phyloP scores from a whole-genome alignment of 2,888 invertebrate genomes.

The Pantelozetes paolii region DNA sequence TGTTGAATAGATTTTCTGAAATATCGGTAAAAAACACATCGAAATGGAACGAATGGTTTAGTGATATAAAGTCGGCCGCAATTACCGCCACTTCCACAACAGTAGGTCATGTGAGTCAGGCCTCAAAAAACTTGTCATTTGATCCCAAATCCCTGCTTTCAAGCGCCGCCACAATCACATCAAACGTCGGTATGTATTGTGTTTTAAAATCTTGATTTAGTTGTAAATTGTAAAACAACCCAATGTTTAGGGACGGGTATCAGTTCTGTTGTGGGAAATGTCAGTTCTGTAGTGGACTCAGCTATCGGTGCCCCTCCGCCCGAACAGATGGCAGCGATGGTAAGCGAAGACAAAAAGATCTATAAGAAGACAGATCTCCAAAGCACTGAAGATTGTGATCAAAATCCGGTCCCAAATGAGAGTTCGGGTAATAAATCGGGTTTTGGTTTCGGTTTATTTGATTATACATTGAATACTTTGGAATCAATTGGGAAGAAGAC shows the following conservation, averaged over 20 bases:
- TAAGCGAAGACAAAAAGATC: background rate
- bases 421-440: background rate
- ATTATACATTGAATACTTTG: conserved; percentile 18
- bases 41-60: conserved; percentile 25
- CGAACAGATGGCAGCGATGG: conserved; percentile 13
- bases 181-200: conserved; percentile 13
- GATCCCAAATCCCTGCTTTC: conserved; percentile 11
- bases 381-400: background rate
- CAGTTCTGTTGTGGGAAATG: conserved; percentile 29
- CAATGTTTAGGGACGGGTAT: background rate
- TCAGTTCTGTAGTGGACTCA: conserved; percentile 3
- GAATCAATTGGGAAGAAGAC: conserved; percentile 17
- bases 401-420: background rate
- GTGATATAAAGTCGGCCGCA: conserved; percentile 34
- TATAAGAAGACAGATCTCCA: background rate
- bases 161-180: conserved; percentile 11
- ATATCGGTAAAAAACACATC: background rate
- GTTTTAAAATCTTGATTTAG: background rate
- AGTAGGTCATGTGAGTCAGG: conserved; percentile 17
- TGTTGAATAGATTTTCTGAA: conserved; percentile 6
- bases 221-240: background rate
- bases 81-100: conserved; percentile 18
- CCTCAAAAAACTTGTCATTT: conserved; percentile 24
- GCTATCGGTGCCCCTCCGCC: conserved; percentile 25
- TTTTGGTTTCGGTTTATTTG: conserved; percentile 19